Percentiles rank a stretch among this genome's conserved stretches.
These are phyloP conservation scores for Bacillus rossius DNA, from an alignment of 1,140 invertebrate species.

Conservation along the genomic window DNA sequence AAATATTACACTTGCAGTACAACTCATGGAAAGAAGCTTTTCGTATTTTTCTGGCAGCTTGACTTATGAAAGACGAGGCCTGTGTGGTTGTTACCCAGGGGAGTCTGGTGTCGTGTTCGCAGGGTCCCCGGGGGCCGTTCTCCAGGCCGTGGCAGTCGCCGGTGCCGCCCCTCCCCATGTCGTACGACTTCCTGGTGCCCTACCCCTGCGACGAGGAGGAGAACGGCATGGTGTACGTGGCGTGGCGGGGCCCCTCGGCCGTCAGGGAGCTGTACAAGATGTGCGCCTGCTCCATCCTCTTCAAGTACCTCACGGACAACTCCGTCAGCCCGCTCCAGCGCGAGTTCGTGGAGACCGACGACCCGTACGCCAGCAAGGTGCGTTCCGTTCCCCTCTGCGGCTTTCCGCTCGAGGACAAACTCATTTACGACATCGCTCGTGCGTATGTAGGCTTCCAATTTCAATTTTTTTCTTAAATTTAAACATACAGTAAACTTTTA, in stretches of 20 bases:
- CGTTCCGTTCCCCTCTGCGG: too few relatives aligned
- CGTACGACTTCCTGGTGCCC: conserved; percentile 46
- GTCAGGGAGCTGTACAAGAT: conserved; percentile 50
- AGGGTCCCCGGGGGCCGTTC: conserved; percentile 54
- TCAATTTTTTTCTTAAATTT: too few relatives aligned
- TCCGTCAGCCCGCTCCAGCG: conserved; percentile 77
- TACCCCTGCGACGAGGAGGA: conserved; percentile 85
- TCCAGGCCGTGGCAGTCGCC: conserved; percentile 67
- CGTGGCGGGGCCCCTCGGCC: conserved; percentile 77
- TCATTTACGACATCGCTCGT: too few relatives aligned
- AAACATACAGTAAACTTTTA: too few relatives aligned
- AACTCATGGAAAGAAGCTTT: too few relatives aligned
- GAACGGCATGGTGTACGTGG: conserved; percentile 72
- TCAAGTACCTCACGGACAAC: conserved; percentile 81
- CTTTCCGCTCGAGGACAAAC: too few relatives aligned
- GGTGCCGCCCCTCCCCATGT: conserved; percentile 55
- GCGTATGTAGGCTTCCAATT: too few relatives aligned
- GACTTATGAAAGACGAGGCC: too few relatives aligned
- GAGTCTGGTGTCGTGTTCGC: too few relatives aligned
- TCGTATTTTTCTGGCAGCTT: too few relatives aligned
- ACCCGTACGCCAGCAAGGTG: conserved; percentile 75
- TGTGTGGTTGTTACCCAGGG: too few relatives aligned
- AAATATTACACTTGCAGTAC: too few relatives aligned
- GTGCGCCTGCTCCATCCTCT: conserved; percentile 59
- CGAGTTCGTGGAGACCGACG: conserved; percentile 76